Conservation (phyloP, 2,113 vertebrate genomes). For the Halichoerus grypus region DNA sequence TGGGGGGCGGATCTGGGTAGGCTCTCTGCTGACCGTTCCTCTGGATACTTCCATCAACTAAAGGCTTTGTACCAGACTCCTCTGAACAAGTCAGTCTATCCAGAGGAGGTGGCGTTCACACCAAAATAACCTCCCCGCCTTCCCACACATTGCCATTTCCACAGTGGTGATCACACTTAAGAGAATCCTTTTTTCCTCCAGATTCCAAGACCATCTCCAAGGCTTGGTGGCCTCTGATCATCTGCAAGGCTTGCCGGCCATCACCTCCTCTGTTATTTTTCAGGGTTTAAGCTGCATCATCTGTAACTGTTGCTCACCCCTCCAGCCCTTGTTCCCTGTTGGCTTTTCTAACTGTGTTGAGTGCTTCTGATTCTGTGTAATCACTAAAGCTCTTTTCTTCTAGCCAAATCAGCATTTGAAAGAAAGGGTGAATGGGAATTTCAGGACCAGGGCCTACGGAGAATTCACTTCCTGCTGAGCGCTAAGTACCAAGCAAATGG, state of each 20-base stretch:
- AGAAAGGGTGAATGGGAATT: not conserved
- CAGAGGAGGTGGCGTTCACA: not conserved
- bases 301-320: slow-evolving; percentile 68
- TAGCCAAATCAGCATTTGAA: slow-evolving; percentile 59
- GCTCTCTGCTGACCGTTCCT: not conserved
- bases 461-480: not conserved
- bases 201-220: slow-evolving; percentile 42
- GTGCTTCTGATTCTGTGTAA: slow-evolving; percentile 60
- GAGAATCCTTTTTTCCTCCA: slow-evolving; percentile 38
- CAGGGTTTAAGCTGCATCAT: slow-evolving; percentile 76
- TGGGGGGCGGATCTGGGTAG: not conserved
- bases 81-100: not conserved
- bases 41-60: not conserved
- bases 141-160: not conserved
- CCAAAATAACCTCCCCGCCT: not conserved
- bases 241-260: slow-evolving; percentile 25
- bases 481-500: not conserved
- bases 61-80: not conserved
- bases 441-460: not conserved
- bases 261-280: slow-evolving; percentile 76
- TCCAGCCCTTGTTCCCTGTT: slow-evolving; percentile 46
- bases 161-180: not conserved
- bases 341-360: slow-evolving; percentile 75
- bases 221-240: slow-evolving; percentile 53
- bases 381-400: slow-evolving; percentile 76